Base-by-base conservation (phyloP, 2,797 vertebrate genomes). In the Cephalopachus bancanus region DNA sequence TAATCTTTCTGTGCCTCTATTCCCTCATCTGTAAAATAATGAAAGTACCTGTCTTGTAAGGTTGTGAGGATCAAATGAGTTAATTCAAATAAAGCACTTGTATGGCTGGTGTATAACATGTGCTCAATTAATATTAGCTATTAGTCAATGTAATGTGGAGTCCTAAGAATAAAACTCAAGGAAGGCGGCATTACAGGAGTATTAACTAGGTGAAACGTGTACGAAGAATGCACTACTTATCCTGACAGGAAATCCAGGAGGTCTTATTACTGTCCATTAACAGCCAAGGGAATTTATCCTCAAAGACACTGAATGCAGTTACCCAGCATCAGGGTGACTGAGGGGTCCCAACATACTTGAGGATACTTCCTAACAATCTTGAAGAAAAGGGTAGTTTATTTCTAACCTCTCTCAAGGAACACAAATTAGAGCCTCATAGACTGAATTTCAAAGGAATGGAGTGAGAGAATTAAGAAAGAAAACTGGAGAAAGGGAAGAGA, bases 181-280 rank as follows among this genome's bases (percentile, higher is more conserved):
- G 24, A 20, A 12, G 22, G 65, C n/a, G 16, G 15, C 17, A 10
- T 28, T 49, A 62, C 7, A 10, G 53, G 60, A 30, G 14, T 15
- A 83, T 1, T 59, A 24, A 0, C 28, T 6, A 26, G 44, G 59
- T 11, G 33, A 16, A 79, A 76, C 6, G 3, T 11, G 37, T 67
- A 11, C 14, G 0, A 1, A 60, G 0, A 10, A 11, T 16, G 5
- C 2, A 19, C 55, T 22, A 55, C 0, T 26, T 17, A 24, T 19
- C 57, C 65, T 65, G 14, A 49, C 6, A 57, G 64, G 3, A 28
- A 85, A 53, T 20, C 33, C 17, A 44, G 37, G 65, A 51, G 33
- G 37, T 49, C 33, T 65, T 59, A 74, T 59, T 62, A n/a, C 49
- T 44, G 49, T 20, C n/a, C 67, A 64, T 15, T 75, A 11, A 37